A percentile compares a stretch with the other conserved stretches of the same genome.
Conservation (phyloP, 2,888 invertebrate species). For the Colletes collaris region DNA sequence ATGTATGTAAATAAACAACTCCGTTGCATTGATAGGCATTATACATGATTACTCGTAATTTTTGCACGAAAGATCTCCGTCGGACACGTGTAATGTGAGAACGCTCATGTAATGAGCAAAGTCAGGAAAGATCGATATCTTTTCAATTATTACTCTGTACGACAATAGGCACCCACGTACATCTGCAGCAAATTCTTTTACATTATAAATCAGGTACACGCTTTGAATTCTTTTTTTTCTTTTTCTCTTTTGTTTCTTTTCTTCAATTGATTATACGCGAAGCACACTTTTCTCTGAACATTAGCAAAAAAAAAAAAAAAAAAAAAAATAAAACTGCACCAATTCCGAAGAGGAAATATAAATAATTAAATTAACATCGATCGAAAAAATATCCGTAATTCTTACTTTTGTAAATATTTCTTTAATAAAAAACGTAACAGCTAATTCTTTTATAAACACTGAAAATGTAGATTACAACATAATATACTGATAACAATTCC, state of each 20-base stretch:
- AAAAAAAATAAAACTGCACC: conserved; percentile 56
- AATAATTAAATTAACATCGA: conserved; percentile 72
- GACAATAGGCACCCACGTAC: conserved; percentile 70
- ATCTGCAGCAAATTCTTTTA: conserved; percentile 72
- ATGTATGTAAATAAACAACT: conserved; percentile 27
- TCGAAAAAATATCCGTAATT: conserved; percentile 75
- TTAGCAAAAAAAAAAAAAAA: conserved; percentile 59
- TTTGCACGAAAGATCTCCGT: conserved; percentile 31
- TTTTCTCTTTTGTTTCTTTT: conserved; percentile 9
- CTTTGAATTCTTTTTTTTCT: conserved; percentile 55
- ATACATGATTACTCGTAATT: conserved; percentile 27
- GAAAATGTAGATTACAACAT: conserved; percentile 81
- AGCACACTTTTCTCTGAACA: conserved; percentile 60
- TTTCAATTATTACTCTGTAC: conserved; percentile 56
- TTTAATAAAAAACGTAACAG: conserved; percentile 79
- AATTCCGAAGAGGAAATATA: conserved; percentile 69
- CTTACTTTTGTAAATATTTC: conserved; percentile 76
- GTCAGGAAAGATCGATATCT: conserved; percentile 48
- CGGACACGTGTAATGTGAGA: conserved; percentile 37
- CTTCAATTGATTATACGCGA: conserved; percentile 61
- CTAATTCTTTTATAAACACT: conserved; percentile 79
- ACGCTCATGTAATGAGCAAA: conserved; percentile 46
- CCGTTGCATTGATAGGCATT: conserved; percentile 25
- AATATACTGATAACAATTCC: conserved; percentile 80
- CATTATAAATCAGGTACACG: conserved; percentile 80